Percentiles rank a stretch among this genome's conserved stretches.
phyloP scores from a whole-genome alignment of 2,113 vertebrate species.

The Suncus etruscus region DNA sequence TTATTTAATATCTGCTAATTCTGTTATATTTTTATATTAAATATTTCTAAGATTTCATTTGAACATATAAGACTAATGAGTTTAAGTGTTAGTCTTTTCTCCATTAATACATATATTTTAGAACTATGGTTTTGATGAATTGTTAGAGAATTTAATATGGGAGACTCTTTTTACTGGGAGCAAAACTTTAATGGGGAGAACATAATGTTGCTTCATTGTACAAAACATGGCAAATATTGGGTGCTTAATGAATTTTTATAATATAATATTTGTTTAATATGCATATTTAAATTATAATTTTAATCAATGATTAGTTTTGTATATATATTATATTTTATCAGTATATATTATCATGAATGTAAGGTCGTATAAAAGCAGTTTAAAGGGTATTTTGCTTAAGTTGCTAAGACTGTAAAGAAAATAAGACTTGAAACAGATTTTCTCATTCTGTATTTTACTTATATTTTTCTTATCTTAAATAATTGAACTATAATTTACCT shows the following conservation, averaged over 20 bases:
- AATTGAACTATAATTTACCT: neutral
- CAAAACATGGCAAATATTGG: neutral
- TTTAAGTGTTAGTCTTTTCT: neutral
- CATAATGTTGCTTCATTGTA: neutral
- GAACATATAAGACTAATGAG: conserved; percentile 65
- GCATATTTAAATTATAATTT: neutral
- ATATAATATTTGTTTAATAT: neutral
- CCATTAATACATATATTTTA: conserved; percentile 32
- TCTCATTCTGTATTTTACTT: neutral
- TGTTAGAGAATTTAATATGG: conserved; percentile 23
- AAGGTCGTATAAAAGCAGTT: neutral
- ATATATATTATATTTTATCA: too few species aligned
- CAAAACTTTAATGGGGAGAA: neutral
- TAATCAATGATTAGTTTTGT: neutral
- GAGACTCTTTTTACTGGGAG: conserved; percentile 5
- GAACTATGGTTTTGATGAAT: neutral
- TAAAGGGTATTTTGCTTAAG: conserved; percentile 23
- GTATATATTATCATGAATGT: too few species aligned
- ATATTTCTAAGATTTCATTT: conserved; percentile 64
- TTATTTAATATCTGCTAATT: conserved; percentile 51
- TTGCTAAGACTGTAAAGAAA: conserved; percentile 35
- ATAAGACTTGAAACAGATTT: neutral
- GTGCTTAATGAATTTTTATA: neutral
- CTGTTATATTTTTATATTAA: conserved; percentile 47
- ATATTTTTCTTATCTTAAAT: neutral